Base-by-base conservation (phyloP, 2,888 invertebrate genomes). In the Unio pictorum region DNA sequence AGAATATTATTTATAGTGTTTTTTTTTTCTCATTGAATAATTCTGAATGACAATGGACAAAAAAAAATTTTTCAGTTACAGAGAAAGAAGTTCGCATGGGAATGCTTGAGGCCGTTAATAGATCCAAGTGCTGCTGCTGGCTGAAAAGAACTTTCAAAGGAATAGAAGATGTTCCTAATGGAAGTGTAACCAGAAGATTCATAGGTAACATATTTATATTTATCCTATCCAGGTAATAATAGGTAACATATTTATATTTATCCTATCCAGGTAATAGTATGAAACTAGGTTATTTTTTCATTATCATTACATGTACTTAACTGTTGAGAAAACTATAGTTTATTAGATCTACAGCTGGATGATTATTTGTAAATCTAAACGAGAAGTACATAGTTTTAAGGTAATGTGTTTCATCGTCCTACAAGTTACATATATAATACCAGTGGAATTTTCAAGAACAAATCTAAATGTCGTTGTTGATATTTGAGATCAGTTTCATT, bases 71-170 rank as follows among this genome's bases (percentile, higher is more conserved):
- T 34, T 28, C 60, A 81, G 79, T 81, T 7, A 76, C 78, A 5
- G 79, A 81, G 61, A 71, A 66, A 20, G 79, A 80, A 61, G 73
- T 78, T 11, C 30, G 68, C 54, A 61, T 61, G 58, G 81, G 76
- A 3, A 57, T 78, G 58, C 55, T 73, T 15, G 66, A 69, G 8
- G 67, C 62, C 8, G 28, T 71, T 1, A 63, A 81, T 17, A 61
- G 69, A 7, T 62, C 62, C 7, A 63, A 70, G 6, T 69, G 76
- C 30, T 79, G 82, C 28, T 23, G 84, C 55, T 84, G 84, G 83
- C 77, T 85, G 55, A 76, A 79, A 61, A 66, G 84, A 55, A 70
- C 73, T 11, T 82, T 85, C 20, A 67, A 68, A 6, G 79, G 79
- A 65, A 84, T 85, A n/a, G 79, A 83, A n/a, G 61, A 80, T 17